Conservation (phyloP, 2,113 vertebrate genomes). For the Furnarius figulus region DNA sequence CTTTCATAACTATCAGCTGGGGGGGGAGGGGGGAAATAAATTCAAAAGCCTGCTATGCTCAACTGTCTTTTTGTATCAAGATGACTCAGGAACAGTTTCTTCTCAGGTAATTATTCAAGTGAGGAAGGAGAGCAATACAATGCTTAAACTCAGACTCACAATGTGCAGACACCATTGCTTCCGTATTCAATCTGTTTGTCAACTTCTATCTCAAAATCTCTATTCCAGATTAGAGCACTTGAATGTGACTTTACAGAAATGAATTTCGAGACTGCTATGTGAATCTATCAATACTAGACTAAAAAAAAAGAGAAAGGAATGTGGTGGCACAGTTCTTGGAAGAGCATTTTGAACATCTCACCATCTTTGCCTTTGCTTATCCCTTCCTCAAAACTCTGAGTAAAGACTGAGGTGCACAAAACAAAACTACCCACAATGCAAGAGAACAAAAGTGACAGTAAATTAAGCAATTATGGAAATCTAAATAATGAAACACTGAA, state of each 20-base stretch:
- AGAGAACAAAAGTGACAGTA: background rate
- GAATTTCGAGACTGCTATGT: background rate
- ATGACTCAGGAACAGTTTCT: slow-evolving; percentile 14
- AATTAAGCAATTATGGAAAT: background rate
- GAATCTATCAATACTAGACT: background rate
- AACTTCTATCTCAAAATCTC: background rate
- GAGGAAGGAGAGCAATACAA: background rate
- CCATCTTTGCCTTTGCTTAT: background rate
- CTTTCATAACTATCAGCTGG: rapidly evolving
- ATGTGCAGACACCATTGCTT: background rate
- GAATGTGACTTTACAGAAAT: background rate
- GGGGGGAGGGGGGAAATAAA: too few species aligned
- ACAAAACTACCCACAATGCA: background rate
- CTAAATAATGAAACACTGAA: background rate
- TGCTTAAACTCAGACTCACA: background rate
- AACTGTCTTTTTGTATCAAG: background rate
- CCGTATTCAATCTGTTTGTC: background rate
- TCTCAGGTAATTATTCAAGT: background rate
- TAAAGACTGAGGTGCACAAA: background rate
- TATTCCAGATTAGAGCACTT: background rate
- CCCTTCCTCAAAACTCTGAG: background rate
- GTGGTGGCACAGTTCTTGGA: background rate
- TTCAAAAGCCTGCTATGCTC: background rate
- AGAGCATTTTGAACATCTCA: background rate
- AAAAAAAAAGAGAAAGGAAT: background rate